Base-by-base conservation (phyloP, 2,888 invertebrate species). In the Ametastegia equiseti region DNA sequence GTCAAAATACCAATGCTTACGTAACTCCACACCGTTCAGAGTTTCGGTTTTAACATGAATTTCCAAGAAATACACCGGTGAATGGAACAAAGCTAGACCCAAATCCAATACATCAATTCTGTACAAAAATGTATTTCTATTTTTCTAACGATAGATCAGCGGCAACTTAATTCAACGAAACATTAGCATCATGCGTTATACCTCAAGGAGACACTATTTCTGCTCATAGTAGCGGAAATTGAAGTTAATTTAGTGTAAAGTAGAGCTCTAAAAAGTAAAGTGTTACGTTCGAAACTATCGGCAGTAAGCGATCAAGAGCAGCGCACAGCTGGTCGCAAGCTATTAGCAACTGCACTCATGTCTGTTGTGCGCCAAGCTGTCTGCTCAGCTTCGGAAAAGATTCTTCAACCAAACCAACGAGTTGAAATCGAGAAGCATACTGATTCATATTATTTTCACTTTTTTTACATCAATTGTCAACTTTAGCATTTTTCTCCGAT, bases 201-300 rank as follows among this genome's bases (percentile, higher is more conserved):
- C 5, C 23, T 23, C 9, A 54, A 54, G 54, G 36, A 13, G 54
- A 45, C 54, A 50, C 19, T 75, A 30, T 75, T 75, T 54, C 13
- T 75, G 54, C 54, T 54, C 75, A 19, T 45, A 75, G 50, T n/a
- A 2, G 54, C 75, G 75, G 36, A 75, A 75, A 75, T 75, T 54
- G 36, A 75, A 45, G 19, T 75, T 54, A 33, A 75, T 54, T 75
- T 13, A 19, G 27, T 45, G 27, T 33, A 19, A 36, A 75, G 33
- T 50, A 36, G 5, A 75, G 19, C 63, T 19, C 63, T 11, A 11
- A 5, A 63, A 9, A 23, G 23, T 30, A 47, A 27, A 47, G 71
- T 47, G 47, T 27, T 13, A 36, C 27, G 39, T 39, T 36, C 19
- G 39, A 67, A 67, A 67, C 13, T 60, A 67, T 67, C 39, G 39